These are phyloP conservation scores for Simalia tracyae DNA, from an alignment of 2,797 vertebrate species.

Conservation along the genomic window DNA sequence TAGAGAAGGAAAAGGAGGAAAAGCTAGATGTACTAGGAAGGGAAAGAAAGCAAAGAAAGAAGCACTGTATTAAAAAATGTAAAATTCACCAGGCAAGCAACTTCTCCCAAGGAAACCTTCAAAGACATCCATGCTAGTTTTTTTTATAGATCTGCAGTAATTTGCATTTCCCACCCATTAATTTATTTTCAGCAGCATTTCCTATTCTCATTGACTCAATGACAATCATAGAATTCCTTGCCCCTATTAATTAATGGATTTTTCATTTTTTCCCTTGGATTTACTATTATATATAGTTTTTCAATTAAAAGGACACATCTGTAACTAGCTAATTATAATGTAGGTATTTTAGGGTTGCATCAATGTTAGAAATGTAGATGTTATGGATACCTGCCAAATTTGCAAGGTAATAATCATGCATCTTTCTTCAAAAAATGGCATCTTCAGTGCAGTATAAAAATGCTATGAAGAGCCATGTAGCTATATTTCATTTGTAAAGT, in stretches of 20 bases:
- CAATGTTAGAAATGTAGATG: neutral
- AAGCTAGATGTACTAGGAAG: too few relatives aligned
- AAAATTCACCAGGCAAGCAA: too few relatives aligned
- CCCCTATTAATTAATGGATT: neutral
- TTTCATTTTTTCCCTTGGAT: neutral
- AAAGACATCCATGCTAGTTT: too few relatives aligned
- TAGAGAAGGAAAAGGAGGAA: too few relatives aligned
- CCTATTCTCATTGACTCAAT: neutral
- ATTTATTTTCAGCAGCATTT: neutral
- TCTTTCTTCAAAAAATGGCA: neutral
- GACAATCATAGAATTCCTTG: neutral
- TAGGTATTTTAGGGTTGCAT: neutral
- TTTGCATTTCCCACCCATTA: neutral
- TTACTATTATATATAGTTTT: neutral
- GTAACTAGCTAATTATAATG: neutral
- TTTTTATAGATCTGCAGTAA: neutral
- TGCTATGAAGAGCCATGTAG: neutral
- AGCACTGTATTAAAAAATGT: too few relatives aligned
- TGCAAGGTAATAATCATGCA: neutral
- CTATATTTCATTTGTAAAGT: neutral
- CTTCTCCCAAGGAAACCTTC: too few relatives aligned
- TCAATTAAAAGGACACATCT: neutral
- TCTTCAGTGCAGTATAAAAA: neutral
- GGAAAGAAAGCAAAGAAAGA: too few relatives aligned
- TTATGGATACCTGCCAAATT: neutral